Conservation (phyloP, 2,888 invertebrate species). For the Doris montereyensis region DNA sequence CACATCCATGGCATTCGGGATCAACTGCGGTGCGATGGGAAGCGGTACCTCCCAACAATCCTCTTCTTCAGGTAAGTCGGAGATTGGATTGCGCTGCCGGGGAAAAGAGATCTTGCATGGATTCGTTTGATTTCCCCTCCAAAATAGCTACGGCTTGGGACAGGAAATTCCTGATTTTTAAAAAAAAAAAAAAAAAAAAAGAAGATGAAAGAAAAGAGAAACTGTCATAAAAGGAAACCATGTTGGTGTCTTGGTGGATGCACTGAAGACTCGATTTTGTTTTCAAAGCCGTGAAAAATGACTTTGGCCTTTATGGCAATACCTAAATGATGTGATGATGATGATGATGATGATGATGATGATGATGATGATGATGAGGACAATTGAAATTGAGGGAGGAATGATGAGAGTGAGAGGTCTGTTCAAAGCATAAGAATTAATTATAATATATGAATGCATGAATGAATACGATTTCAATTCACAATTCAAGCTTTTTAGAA, state of each 20-base stretch:
- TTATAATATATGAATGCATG: too few relatives aligned
- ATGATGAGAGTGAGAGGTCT: not conserved
- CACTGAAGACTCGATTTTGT: too few relatives aligned
- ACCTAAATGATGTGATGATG: conserved; percentile 37
- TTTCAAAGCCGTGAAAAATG: too few relatives aligned
- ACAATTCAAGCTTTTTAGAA: too few relatives aligned
- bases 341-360: conserved; percentile 14
- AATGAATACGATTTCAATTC: too few relatives aligned
- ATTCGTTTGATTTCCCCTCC: conserved; percentile 31
- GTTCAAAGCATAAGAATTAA: too few relatives aligned
- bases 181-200: not conserved
- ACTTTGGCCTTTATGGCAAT: too few relatives aligned
- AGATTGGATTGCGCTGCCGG: conserved; percentile 33
- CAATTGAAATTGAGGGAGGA: not conserved
- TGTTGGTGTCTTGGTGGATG: too few relatives aligned
- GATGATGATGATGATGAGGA: not conserved
- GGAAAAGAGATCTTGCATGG: conserved; percentile 28
- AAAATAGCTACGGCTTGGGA: conserved; percentile 39
- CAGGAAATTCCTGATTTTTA: conserved; percentile 43
- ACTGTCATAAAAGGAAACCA: not conserved
- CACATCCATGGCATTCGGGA: conserved; percentile 22
- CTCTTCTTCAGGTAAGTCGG: conserved; percentile 48
- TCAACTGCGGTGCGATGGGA: conserved; percentile 45
- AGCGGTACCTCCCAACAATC: conserved; percentile 50
- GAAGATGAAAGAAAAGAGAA: not conserved